A percentile compares a stretch with the other conserved stretches of the same genome.
phyloP scores from a whole-genome alignment of 23 tunicate genomes.

The Trididemnum miniatum region DNA sequence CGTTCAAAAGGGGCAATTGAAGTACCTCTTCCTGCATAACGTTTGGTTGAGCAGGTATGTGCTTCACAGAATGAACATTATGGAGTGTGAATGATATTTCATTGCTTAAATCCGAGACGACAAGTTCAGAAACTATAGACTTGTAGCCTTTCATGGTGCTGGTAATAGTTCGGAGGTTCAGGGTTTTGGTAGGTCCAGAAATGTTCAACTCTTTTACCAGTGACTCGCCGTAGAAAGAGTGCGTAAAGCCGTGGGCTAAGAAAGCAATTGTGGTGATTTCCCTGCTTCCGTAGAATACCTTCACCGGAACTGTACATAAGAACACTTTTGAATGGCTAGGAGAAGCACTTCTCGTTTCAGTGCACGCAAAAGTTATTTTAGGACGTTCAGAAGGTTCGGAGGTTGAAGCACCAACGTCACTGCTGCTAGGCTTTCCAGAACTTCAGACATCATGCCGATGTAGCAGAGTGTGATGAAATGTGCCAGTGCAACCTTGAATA shows the following conservation, averaged over 20 bases:
- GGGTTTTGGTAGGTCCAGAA: background rate
- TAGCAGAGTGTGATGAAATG: too few relatives aligned
- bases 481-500: too few relatives aligned
- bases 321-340: background rate
- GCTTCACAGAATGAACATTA: background rate
- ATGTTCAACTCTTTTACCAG: background rate
- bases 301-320: background rate
- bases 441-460: too few relatives aligned
- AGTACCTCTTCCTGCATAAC: background rate
- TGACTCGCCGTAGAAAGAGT: background rate
- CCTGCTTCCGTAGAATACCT: background rate
- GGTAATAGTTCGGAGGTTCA: background rate
- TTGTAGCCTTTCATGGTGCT: background rate
- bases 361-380: too few relatives aligned
- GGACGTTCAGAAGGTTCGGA: too few relatives aligned
- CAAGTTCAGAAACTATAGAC: background rate
- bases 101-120: background rate
- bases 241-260: background rate
- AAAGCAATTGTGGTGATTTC: background rate
- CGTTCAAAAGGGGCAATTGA: background rate
- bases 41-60: background rate
- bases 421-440: too few relatives aligned
- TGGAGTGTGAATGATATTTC: background rate
- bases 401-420: too few relatives aligned
- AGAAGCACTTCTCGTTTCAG: too few relatives aligned